Evolutionary conservation across 1,140 invertebrate genomes (phyloP).

Genomic region (Drosophila pallidifrons): DNA sequence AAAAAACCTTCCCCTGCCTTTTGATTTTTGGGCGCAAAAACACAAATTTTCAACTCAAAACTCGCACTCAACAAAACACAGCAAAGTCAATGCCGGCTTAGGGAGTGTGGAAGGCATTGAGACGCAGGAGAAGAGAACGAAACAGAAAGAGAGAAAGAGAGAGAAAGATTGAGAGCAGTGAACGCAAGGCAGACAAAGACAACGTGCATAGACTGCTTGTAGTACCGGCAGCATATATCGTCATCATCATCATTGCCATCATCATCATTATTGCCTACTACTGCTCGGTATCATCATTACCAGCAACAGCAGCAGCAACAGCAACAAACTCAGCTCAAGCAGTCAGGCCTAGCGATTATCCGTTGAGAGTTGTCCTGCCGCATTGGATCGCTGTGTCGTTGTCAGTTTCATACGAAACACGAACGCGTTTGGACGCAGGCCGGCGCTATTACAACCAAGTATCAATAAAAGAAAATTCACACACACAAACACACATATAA

Average conservation of each 20-base stretch:
- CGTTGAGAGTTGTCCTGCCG: slow-evolving; percentile 73
- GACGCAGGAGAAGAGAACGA: slow-evolving; percentile 2
- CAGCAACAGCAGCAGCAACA: slow-evolving; percentile 25
- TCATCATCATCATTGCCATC: slow-evolving; percentile 42
- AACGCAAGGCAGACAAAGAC: slow-evolving; percentile 15
- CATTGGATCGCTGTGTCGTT: slow-evolving; percentile 55
- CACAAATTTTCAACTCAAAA: slow-evolving; percentile 71
- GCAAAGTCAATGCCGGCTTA: slow-evolving; percentile 63
- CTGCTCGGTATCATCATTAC: slow-evolving; percentile 19
- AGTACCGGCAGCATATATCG: slow-evolving; percentile 26
- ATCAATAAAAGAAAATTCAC: slow-evolving; percentile 17
- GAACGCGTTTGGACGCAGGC: slow-evolving; percentile 76
- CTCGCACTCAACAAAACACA: slow-evolving; percentile 45
- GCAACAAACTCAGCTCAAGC: background rate
- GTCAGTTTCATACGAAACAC: slow-evolving; percentile 83
- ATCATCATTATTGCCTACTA: slow-evolving; percentile 9
- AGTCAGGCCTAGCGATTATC: slow-evolving; percentile 71
- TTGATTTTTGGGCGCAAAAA: slow-evolving; percentile 65
- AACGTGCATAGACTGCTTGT: slow-evolving; percentile 5
- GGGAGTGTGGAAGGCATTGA: slow-evolving; percentile 42
- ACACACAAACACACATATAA: slow-evolving; percentile 1
- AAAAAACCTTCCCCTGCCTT: slow-evolving; percentile 41
- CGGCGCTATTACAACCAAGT: slow-evolving; percentile 48
- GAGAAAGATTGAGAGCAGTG: slow-evolving; percentile 5
- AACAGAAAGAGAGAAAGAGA: slow-evolving; percentile 34